Percentiles rank a stretch among this genome's conserved stretches.
Evolutionary conservation across 2,888 invertebrate species (phyloP).

Genomic region (Dynastes grantii): DNA sequence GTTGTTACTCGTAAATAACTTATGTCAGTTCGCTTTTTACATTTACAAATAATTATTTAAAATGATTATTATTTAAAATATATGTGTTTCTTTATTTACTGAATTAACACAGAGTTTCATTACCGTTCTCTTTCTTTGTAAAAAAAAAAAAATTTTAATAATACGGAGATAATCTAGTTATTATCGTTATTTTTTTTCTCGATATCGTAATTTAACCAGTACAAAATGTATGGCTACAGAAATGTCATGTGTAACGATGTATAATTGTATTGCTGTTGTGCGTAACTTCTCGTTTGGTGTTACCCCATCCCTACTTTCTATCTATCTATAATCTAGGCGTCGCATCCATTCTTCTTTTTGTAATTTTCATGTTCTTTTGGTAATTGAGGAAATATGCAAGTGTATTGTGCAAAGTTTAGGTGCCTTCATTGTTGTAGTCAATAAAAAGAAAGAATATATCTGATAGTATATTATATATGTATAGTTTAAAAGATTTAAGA

Average conservation of each 20-base stretch:
- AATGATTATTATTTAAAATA: slow-evolving; percentile 60
- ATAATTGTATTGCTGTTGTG: slow-evolving; percentile 46
- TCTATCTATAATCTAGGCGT: slow-evolving; percentile 33
- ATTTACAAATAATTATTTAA: slow-evolving; percentile 57
- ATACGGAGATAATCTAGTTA: not conserved
- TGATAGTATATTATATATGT: slow-evolving; percentile 48
- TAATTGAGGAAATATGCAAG: slow-evolving; percentile 49
- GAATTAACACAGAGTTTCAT: slow-evolving; percentile 58
- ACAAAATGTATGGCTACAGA: slow-evolving; percentile 45
- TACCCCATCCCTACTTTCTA: not conserved
- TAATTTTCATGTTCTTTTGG: slow-evolving; percentile 29
- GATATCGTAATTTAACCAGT: slow-evolving; percentile 41
- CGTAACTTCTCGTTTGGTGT: slow-evolving; percentile 41
- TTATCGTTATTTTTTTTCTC: slow-evolving; percentile 28
- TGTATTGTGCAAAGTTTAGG: slow-evolving; percentile 53
- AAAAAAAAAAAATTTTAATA: not conserved
- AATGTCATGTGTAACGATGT: slow-evolving; percentile 43
- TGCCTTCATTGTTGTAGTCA: slow-evolving; percentile 54
- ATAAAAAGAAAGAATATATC: slow-evolving; percentile 47
- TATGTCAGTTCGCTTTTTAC: slow-evolving; percentile 53
- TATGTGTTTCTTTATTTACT: slow-evolving; percentile 60
- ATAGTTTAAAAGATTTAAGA: slow-evolving; percentile 51
- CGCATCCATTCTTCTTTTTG: slow-evolving; percentile 26
- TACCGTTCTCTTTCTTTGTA: slow-evolving; percentile 43
- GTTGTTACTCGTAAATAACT: slow-evolving; percentile 58